Conservation (phyloP, 2,888 invertebrate species). For the Phasia obesa region DNA sequence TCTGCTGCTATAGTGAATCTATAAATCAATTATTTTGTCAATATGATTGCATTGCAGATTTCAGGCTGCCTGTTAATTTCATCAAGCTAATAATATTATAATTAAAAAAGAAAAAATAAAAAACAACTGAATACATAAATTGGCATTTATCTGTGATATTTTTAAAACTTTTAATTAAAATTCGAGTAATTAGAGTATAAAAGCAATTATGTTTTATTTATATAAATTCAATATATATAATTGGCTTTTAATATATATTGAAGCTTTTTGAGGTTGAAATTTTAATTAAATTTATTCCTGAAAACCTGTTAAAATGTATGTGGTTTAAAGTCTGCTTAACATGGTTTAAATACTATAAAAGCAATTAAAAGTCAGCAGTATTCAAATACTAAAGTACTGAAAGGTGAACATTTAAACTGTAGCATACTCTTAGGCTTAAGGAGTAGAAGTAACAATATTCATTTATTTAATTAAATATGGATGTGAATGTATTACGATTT, state of each 20-base stretch:
- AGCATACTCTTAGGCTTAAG: neutral
- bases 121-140: conserved; percentile 3
- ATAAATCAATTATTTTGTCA: conserved; percentile 66
- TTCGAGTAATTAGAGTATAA: neutral
- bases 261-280: conserved; percentile 8
- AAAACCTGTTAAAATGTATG: conserved; percentile 39
- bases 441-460: neutral
- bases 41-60: conserved; percentile 48
- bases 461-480: neutral
- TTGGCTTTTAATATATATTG: conserved; percentile 32
- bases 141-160: conserved; percentile 6
- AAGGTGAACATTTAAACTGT: neutral
- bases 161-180: neutral
- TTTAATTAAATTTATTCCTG: conserved; percentile 44
- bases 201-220: conserved; percentile 36
- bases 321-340: conserved; percentile 14
- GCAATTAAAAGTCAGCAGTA: conserved; percentile 24
- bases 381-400: conserved; percentile 1
- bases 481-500: neutral
- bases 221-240: conserved; percentile 21
- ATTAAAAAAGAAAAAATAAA: conserved; percentile 18
- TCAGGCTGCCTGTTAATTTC: conserved; percentile 7
- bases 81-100: conserved; percentile 29
- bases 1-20: conserved; percentile 11
- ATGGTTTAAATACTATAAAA: conserved; percentile 32